phyloP scores from a whole-genome alignment of 2,113 vertebrate genomes.

The Nothobranchius kuhntae region DNA sequence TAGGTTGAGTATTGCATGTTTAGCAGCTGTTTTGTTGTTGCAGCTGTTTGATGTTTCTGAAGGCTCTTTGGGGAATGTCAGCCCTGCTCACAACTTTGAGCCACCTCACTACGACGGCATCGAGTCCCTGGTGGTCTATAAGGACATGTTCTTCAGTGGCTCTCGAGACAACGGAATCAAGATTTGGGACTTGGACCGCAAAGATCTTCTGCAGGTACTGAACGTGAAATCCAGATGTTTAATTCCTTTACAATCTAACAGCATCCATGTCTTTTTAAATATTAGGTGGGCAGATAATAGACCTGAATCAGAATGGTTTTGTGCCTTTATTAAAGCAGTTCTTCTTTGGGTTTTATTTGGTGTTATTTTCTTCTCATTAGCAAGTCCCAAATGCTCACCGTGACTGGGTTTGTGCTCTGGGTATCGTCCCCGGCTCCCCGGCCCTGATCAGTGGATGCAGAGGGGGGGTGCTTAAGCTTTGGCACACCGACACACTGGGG shows the following conservation, averaged over 20 bases:
- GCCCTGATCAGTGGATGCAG: slow-evolving; percentile 92
- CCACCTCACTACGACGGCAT: slow-evolving; percentile 98
- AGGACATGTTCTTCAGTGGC: slow-evolving; percentile 93
- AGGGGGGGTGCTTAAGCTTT: slow-evolving; percentile 91
- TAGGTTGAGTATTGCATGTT: not conserved
- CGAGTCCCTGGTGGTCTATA: slow-evolving; percentile 91
- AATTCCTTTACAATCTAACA: too few species aligned
- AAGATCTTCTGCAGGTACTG: slow-evolving; percentile 91
- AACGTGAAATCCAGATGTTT: not conserved
- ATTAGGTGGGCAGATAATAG: too few species aligned
- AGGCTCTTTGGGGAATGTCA: slow-evolving; percentile 89
- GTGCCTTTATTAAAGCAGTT: too few species aligned
- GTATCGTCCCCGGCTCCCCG: slow-evolving; percentile 80
- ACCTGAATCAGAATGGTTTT: too few species aligned
- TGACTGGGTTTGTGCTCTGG: slow-evolving; percentile 96
- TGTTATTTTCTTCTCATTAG: slow-evolving; percentile 65
- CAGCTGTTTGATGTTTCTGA: slow-evolving; percentile 97
- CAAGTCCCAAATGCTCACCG: slow-evolving; percentile 97
- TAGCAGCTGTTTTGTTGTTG: slow-evolving; percentile 3
- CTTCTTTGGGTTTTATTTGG: too few species aligned
- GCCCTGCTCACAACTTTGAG: slow-evolving; percentile 95
- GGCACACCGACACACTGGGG: slow-evolving; percentile 88
- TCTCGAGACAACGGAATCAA: slow-evolving; percentile 98
- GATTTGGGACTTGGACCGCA: slow-evolving; percentile 95
- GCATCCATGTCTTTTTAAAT: too few species aligned